Evolutionary conservation across 2,113 vertebrate species (phyloP).

Genomic region (Orcinus orca): DNA sequence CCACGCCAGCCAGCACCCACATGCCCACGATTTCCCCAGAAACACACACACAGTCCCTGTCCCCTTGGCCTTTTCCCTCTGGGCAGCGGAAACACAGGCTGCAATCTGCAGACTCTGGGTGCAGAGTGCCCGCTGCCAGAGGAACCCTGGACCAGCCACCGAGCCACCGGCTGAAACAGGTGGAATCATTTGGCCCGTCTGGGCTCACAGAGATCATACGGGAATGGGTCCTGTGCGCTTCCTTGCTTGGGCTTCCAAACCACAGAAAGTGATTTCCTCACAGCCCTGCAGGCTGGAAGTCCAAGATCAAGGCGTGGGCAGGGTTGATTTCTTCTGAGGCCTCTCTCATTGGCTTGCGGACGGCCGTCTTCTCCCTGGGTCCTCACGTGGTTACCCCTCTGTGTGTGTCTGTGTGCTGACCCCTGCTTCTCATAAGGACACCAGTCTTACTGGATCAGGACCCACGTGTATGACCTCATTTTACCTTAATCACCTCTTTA

Average conservation of each 20-base stretch:
- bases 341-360: background rate
- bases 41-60: background rate
- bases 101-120: accelerated
- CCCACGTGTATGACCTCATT: background rate
- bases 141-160: background rate
- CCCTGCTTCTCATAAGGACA: background rate
- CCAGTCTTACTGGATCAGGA: background rate
- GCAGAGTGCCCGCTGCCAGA: background rate
- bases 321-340: background rate
- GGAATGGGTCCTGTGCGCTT: too few species aligned
- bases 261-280: background rate
- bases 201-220: background rate
- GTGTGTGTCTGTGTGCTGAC: background rate
- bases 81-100: background rate
- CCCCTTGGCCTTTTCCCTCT: background rate
- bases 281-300: background rate
- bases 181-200: background rate
- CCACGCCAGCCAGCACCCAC: accelerated
- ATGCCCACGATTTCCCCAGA: background rate
- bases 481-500: too few species aligned
- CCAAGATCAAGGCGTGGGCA: accelerated
- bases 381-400: background rate
- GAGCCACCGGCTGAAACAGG: background rate
- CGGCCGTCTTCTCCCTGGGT: background rate
- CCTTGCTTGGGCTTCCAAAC: background rate